These are phyloP conservation scores for Zelleria hepariella DNA, from an alignment of 2,888 invertebrate species.

Conservation along the genomic window DNA sequence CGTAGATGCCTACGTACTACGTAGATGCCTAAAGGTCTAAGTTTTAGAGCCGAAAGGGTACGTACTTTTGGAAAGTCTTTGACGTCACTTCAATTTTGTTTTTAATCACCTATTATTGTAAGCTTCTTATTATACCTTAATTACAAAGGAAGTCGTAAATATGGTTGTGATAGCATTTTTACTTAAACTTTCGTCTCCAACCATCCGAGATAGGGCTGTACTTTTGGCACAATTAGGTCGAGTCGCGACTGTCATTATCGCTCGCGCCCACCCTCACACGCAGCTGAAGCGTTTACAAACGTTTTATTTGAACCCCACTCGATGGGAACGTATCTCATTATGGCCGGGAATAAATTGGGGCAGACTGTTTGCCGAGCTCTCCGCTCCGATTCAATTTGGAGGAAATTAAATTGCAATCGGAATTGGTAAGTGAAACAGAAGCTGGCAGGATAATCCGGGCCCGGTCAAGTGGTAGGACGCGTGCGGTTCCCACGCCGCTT, in stretches of 20 bases:
- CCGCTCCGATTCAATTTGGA: constrained; percentile 57
- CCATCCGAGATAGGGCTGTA: no score
- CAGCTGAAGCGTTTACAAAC: constrained; percentile 47
- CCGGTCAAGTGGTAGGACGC: not conserved
- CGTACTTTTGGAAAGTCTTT: no score
- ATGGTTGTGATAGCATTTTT: no score
- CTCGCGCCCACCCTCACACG: constrained; percentile 3
- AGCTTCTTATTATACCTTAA: no score
- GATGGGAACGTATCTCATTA: constrained; percentile 57
- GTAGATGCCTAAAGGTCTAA: no score
- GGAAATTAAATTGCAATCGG: constrained; percentile 66
- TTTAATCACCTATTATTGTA: no score
- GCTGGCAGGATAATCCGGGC: constrained; percentile 45
- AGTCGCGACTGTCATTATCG: constrained; percentile 12
- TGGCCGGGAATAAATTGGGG: constrained; percentile 49
- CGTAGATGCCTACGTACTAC: no score
- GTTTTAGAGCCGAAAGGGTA: no score
- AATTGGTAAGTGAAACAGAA: constrained; percentile 49
- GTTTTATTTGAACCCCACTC: constrained; percentile 45
- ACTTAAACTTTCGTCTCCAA: no score
- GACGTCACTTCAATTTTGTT: no score
- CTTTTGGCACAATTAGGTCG: not conserved
- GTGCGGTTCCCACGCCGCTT: not conserved
- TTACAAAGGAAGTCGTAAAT: no score
- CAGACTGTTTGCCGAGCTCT: constrained; percentile 66